Evolutionary conservation across 1,140 invertebrate genomes (phyloP).

Genomic region (Aphelinus atriplicis): DNA sequence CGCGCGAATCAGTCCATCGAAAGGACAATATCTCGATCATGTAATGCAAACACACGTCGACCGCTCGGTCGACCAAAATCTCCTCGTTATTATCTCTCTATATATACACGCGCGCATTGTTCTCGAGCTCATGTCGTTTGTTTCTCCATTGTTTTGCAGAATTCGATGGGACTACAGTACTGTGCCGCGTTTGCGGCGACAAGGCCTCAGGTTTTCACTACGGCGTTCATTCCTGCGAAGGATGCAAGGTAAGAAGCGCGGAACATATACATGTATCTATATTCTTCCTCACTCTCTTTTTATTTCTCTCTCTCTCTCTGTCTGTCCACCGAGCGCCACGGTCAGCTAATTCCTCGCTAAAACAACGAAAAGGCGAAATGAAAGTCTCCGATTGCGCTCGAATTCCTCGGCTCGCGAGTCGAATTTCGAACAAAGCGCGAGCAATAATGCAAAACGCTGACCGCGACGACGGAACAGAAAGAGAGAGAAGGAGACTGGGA

Average conservation of each 20-base stretch:
- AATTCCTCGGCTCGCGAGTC: not conserved
- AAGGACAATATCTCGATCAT: no score
- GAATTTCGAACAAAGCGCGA: conserved; percentile 9
- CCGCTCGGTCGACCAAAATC: no score
- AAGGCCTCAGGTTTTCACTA: conserved; percentile 99
- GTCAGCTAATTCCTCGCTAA: conserved; percentile 24
- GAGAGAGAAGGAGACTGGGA: no score
- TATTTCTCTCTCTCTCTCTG: no score
- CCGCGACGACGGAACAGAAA: no score
- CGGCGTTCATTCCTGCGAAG: conserved; percentile 99
- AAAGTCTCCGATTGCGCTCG: not conserved
- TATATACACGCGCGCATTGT: no score
- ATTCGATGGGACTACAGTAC: conserved; percentile 97
- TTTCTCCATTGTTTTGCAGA: conserved; percentile 79
- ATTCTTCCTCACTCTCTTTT: no score
- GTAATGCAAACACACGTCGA: no score
- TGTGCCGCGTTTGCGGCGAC: conserved; percentile 99
- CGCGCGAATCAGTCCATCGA: no score
- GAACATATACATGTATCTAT: not conserved
- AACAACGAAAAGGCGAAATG: not conserved
- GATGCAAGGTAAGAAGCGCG: conserved; percentile 91
- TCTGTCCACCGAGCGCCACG: not conserved
- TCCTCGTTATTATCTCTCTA: no score
- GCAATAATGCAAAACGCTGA: no score
- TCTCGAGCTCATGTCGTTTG: not conserved